phyloP scores from a whole-genome alignment of 2,113 vertebrate genomes.

The Agapornis roseicollis region DNA sequence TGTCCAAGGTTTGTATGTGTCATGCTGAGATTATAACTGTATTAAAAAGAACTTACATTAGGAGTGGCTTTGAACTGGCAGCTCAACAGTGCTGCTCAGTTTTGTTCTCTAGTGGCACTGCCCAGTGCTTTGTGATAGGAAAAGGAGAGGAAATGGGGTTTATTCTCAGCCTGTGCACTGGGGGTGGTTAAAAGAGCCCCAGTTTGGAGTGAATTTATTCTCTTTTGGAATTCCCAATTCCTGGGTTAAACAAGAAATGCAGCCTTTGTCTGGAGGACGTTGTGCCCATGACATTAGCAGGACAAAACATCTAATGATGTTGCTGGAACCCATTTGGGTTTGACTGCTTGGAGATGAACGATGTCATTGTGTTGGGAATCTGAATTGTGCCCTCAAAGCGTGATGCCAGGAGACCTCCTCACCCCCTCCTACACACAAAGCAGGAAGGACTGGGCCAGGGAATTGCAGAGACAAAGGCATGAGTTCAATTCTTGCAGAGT shows the following conservation, averaged over 20 bases:
- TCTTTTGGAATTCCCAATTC: background rate
- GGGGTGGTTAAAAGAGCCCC: background rate
- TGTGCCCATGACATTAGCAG: slow-evolving; percentile 33
- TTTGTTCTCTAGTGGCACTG: background rate
- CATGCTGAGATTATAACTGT: background rate
- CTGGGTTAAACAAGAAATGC: background rate
- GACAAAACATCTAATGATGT: slow-evolving; percentile 35
- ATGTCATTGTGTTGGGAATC: slow-evolving; percentile 12
- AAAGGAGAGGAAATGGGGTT: background rate
- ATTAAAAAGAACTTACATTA: background rate
- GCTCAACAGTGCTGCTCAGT: background rate
- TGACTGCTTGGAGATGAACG: slow-evolving; percentile 29
- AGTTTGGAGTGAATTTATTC: background rate
- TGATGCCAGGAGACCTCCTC: background rate
- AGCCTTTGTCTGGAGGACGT: background rate
- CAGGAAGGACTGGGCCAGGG: background rate
- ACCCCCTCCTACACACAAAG: background rate
- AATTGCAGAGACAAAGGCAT: background rate
- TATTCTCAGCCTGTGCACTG: background rate
- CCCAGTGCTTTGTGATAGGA: background rate
- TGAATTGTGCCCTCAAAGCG: background rate
- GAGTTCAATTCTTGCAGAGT: background rate
- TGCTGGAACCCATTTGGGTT: background rate
- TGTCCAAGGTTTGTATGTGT: background rate
- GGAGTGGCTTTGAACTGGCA: background rate